Percentiles rank a stretch among this genome's conserved stretches.
Evolutionary conservation across 2,888 invertebrate genomes (phyloP).

Genomic region (Melolontha melolontha): DNA sequence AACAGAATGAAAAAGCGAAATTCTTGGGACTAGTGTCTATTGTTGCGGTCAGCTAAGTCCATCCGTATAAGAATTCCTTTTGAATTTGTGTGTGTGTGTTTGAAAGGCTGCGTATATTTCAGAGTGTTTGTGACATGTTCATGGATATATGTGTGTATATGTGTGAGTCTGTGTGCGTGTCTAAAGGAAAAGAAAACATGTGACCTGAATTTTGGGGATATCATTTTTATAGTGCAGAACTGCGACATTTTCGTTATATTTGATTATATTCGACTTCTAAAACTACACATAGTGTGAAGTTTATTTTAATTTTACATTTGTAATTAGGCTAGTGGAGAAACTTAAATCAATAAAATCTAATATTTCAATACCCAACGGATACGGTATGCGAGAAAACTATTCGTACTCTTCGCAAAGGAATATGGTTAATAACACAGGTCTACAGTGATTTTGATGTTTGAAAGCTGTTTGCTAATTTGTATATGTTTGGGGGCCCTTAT

Average conservation of each 20-base stretch:
- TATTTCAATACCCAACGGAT: no score
- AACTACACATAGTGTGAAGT: background rate
- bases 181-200: conserved; percentile 5
- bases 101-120: background rate
- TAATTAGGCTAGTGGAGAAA: no score
- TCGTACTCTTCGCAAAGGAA: no score
- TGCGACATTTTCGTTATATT: background rate
- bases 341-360: no score
- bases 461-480: no score
- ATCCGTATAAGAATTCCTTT: conserved; percentile 35
- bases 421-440: no score
- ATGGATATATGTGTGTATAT: background rate
- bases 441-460: no score
- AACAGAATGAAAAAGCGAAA: conserved; percentile 35
- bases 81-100: conserved; percentile 1
- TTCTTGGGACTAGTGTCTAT: conserved; percentile 32
- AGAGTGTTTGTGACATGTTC: background rate
- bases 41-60: conserved; percentile 36
- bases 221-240: conserved; percentile 14
- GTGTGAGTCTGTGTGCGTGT: background rate
- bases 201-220: conserved; percentile 30
- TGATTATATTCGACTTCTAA: background rate
- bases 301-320: no score
- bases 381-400: no score
- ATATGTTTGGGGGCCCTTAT: no score